Evolutionary conservation across 2,113 vertebrate genomes (phyloP), one percentile per base, ranked within the genome.

Genomic region (Poeciliopsis turrubarensis): DNA sequence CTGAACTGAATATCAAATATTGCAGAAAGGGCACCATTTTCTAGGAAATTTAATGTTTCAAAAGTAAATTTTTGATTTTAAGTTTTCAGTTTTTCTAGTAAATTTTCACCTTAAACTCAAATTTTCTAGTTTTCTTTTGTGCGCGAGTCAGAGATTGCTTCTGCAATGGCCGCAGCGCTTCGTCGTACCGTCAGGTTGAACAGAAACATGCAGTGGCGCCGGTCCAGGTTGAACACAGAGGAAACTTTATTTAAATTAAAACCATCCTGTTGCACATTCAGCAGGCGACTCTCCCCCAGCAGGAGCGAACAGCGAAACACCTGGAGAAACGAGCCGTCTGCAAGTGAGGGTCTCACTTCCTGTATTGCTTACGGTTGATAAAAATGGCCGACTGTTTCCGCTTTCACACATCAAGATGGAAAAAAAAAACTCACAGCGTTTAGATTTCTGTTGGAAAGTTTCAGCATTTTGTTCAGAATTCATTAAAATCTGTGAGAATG

Each of bases 221-320:
- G 2, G 34, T 37, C 2, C 19, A 37, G 1, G 22, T 26, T 37
- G n/a, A 62, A 77, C 77, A 73, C 6, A 75, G 69, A 81, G 68
- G 72, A 83, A 91, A 83, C 84, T 94, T 94, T 93, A 94, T 92
- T 93, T 93, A 92, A 94, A 91, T 93, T 93, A 94, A 91, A 91
- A 90, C 70, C 81, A 81, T 75, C 65, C 72, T 72, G 84, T 25
- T 86, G 86, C 67, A 54, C 77, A 64, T 65, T 78, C 60, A 47
- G 17, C 44, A 47, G 14, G 44, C 11, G 44, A 70, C 14, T 68
- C 27, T 62, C 29, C 19, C 4, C 7, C 34, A 25, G 47, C 29
- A 63, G 57, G 26, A 67, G 78, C 30, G 73, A 64, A 78, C 70
- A 82, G 77, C 65, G 61, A 54, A 75, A 80, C 84, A 83, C 75